These are phyloP conservation scores for Gila orcuttii DNA, from an alignment of 2,113 vertebrate species.

Conservation along the genomic window DNA sequence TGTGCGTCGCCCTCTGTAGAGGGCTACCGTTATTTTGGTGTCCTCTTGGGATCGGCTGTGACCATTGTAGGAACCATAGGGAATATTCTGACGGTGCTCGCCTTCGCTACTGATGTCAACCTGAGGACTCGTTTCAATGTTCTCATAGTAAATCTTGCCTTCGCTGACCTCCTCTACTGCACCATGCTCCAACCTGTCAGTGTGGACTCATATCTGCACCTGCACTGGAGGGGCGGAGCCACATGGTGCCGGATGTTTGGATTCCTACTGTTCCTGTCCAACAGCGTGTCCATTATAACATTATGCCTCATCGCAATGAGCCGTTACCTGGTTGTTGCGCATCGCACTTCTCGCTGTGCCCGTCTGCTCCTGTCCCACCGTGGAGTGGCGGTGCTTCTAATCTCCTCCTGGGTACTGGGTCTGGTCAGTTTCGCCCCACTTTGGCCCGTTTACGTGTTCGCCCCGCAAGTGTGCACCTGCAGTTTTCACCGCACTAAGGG, in stretches of 20 bases:
- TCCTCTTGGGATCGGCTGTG: conserved; percentile 81
- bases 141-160: conserved; percentile 84
- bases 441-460: conserved; percentile 81
- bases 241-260: conserved; percentile 82
- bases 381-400: conserved; percentile 70
- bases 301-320: conserved; percentile 83
- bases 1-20: conserved; percentile 80
- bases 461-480: conserved; percentile 86
- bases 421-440: conserved; percentile 82
- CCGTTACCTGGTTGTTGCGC: conserved; percentile 82
- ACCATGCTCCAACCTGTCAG: conserved; percentile 84
- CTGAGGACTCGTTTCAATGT: conserved; percentile 85
- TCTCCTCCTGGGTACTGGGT: conserved; percentile 76
- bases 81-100: conserved; percentile 84
- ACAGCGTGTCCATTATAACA: conserved; percentile 86
- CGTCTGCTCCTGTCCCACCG: conserved; percentile 72
- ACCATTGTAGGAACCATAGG: conserved; percentile 79
- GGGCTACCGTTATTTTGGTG: conserved; percentile 81
- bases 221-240: conserved; percentile 79
- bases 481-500: conserved; percentile 85
- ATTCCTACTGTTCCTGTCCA: conserved; percentile 84
- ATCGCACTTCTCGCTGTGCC: conserved; percentile 73
- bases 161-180: conserved; percentile 86
- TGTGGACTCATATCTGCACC: conserved; percentile 84
- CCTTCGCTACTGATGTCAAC: conserved; percentile 73